Evolutionary conservation across 2,113 vertebrate genomes (phyloP).

Genomic region (Aspidoscelis tigris): DNA sequence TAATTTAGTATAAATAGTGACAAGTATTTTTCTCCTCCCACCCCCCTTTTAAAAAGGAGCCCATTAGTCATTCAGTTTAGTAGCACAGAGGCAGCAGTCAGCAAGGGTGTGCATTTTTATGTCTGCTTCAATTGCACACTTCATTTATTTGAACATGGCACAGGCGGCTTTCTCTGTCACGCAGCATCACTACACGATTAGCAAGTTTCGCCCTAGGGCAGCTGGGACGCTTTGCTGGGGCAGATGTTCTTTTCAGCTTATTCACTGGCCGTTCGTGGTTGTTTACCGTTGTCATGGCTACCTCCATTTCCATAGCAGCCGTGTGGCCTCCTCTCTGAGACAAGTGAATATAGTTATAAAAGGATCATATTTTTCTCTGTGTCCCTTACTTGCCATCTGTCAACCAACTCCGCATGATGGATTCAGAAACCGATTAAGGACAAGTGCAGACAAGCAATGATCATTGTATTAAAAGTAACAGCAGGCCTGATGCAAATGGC

Average conservation of each 20-base stretch:
- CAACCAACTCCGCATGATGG: slow-evolving; percentile 70
- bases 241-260: slow-evolving; percentile 86
- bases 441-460: slow-evolving; percentile 61
- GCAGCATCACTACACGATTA: slow-evolving; percentile 66
- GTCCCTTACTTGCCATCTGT: slow-evolving; percentile 83
- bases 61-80: slow-evolving; percentile 73
- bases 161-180: slow-evolving; percentile 75
- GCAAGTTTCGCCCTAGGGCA: slow-evolving; percentile 76
- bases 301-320: slow-evolving; percentile 83
- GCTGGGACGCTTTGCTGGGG: slow-evolving; percentile 77
- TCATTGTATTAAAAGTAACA: slow-evolving; percentile 62
- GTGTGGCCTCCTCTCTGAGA: slow-evolving; percentile 74
- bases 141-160: slow-evolving; percentile 76
- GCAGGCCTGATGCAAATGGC: slow-evolving; percentile 43
- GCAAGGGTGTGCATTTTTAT: slow-evolving; percentile 72
- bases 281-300: slow-evolving; percentile 85
- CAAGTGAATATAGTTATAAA: slow-evolving; percentile 83
- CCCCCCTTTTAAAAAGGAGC: not conserved
- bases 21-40: slow-evolving; percentile 43
- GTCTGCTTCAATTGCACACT: slow-evolving; percentile 79
- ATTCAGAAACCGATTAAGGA: slow-evolving; percentile 73
- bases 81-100: slow-evolving; percentile 68
- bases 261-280: slow-evolving; percentile 79
- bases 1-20: slow-evolving; percentile 74
- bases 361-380: slow-evolving; percentile 83